Evolutionary conservation across 2,113 vertebrate species (phyloP).

Genomic region (Loxodonta africana): DNA sequence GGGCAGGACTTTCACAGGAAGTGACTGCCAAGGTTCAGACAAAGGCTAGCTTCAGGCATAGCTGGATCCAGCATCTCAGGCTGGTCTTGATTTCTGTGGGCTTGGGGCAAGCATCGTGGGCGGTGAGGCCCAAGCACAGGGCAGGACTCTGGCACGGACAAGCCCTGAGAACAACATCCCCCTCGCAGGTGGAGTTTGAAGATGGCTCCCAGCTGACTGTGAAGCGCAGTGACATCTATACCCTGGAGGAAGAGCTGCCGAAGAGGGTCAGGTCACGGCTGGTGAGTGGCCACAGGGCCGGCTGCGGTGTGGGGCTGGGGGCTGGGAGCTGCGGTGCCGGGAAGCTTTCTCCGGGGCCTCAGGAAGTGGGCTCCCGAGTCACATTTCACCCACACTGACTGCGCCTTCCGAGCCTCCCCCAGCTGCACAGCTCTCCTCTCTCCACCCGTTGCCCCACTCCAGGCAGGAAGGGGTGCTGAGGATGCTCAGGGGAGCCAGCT

Average conservation of each 20-base stretch:
- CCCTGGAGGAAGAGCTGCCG: conserved; percentile 95
- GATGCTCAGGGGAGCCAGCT: too few relatives aligned
- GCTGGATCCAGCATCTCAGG: neutral
- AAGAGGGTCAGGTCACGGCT: conserved; percentile 96
- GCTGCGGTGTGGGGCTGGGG: neutral
- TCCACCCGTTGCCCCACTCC: neutral
- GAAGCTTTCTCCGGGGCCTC: neutral
- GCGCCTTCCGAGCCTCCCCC: too few relatives aligned
- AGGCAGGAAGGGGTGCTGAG: neutral
- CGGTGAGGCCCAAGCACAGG: neutral
- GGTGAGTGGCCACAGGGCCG: conserved; percentile 88
- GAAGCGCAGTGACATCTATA: conserved; percentile 95
- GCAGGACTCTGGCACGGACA: neutral
- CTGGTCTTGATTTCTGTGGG: neutral
- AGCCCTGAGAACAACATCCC: neutral
- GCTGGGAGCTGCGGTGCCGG: too few relatives aligned
- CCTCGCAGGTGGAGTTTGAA: conserved; percentile 96
- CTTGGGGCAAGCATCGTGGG: neutral
- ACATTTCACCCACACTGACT: neutral
- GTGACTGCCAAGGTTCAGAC: neutral
- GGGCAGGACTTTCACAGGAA: neutral
- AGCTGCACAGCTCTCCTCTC: neutral
- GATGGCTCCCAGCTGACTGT: conserved; percentile 95
- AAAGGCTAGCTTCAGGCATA: neutral
- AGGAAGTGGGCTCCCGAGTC: too few relatives aligned